Conservation (phyloP, 2,888 invertebrate genomes). For the Eubasilissa splendida region DNA sequence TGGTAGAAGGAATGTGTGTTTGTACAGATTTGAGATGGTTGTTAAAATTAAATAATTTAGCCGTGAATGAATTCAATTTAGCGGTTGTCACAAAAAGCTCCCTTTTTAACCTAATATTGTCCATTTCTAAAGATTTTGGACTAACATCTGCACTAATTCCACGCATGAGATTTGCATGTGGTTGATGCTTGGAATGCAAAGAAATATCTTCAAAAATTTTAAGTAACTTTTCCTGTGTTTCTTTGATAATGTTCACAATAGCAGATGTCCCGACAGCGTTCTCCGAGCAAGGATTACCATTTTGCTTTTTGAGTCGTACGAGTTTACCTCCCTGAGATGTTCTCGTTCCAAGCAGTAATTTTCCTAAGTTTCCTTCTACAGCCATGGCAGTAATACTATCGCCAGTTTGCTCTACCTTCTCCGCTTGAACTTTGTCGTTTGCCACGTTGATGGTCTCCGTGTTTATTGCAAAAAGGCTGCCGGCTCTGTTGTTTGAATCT, state of each 20-base stretch:
- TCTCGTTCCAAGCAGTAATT: neutral
- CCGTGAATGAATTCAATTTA: slow-evolving; percentile 9
- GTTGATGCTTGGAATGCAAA: neutral
- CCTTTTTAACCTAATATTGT: slow-evolving; percentile 19
- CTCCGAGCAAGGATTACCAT: neutral
- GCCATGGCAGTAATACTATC: slow-evolving; percentile 12
- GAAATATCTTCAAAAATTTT: neutral
- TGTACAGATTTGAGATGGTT: neutral
- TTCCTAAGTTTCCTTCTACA: neutral
- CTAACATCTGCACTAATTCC: neutral
- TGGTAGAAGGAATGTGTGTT: neutral
- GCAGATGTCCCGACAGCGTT: neutral
- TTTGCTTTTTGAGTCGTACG: slow-evolving; percentile 12
- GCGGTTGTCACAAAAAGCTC: neutral
- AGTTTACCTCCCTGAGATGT: slow-evolving; percentile 19
- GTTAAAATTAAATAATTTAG: neutral
- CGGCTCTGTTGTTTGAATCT: neutral
- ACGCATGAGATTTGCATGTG: too few relatives aligned
- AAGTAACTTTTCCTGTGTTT: slow-evolving; percentile 2
- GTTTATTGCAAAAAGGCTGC: slow-evolving; percentile 14
- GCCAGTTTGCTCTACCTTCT: neutral
- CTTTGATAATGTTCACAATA: neutral
- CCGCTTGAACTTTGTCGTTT: slow-evolving; percentile 2
- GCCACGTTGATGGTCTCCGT: neutral
- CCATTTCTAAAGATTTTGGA: neutral